phyloP scores from a whole-genome alignment of 2,113 vertebrate genomes.

The Prinia subflava region DNA sequence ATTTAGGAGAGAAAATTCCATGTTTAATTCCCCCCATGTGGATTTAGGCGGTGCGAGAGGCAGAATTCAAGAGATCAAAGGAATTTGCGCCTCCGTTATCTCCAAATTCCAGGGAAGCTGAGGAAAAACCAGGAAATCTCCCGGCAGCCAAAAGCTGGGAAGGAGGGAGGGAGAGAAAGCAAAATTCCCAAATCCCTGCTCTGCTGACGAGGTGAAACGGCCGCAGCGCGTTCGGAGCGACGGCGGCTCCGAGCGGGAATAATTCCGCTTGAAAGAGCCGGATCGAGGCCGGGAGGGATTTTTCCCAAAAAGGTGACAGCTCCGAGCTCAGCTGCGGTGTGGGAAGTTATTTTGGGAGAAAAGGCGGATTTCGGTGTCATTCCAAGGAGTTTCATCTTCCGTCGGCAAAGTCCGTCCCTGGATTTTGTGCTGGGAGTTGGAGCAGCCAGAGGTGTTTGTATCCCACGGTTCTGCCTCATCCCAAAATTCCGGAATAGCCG shows the following conservation, averaged over 20 bases:
- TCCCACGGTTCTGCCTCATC: accelerated
- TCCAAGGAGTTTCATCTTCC: background rate
- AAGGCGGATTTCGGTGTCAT: background rate
- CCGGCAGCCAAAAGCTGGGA: background rate
- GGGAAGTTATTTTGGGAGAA: background rate
- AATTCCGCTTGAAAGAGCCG: background rate
- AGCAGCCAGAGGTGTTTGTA: accelerated
- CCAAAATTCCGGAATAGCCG: background rate
- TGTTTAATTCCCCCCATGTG: background rate
- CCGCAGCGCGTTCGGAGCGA: accelerated
- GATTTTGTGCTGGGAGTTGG: background rate
- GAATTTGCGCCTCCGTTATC: conserved; percentile 2
- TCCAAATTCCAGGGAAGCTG: conserved; percentile 48
- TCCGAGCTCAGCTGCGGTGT: background rate
- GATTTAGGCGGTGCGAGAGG: background rate
- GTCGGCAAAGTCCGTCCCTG: accelerated
- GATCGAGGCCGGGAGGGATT: background rate
- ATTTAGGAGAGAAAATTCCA: background rate
- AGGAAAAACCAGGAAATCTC: background rate
- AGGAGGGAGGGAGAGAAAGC: background rate
- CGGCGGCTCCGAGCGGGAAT: background rate
- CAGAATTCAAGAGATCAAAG: background rate
- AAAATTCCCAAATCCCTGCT: conserved; percentile 1
- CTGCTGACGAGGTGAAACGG: background rate
- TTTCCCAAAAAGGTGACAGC: background rate